Conservation (phyloP, 2,113 vertebrate species). For the Hippocampus guttulatus region DNA sequence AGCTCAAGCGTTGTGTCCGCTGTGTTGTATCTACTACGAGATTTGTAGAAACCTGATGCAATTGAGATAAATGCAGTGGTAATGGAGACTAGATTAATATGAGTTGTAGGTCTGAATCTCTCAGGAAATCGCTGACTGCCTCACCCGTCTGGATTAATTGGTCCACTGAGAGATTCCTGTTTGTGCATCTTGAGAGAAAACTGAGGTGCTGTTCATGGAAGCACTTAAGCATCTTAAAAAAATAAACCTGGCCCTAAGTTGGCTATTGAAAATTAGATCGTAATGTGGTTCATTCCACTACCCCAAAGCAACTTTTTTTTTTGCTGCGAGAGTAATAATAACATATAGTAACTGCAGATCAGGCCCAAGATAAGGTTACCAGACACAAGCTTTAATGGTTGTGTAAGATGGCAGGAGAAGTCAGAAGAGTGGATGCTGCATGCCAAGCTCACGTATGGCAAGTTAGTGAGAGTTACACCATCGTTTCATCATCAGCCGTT, state of each 20-base stretch:
- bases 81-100: slow-evolving; percentile 71
- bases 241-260: neutral
- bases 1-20: slow-evolving; percentile 29
- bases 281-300: neutral
- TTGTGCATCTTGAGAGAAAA: slow-evolving; percentile 66
- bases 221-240: neutral
- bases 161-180: slow-evolving; percentile 71
- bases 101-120: slow-evolving; percentile 70
- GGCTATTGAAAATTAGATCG: neutral
- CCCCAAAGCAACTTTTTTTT: slow-evolving; percentile 6
- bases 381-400: slow-evolving; percentile 43
- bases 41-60: slow-evolving; percentile 76
- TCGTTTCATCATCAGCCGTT: slow-evolving; percentile 77
- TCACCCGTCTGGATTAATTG: slow-evolving; percentile 72
- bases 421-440: slow-evolving; percentile 65
- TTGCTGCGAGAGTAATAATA: too few species aligned
- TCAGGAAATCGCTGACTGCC: slow-evolving; percentile 75
- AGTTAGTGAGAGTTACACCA: slow-evolving; percentile 77
- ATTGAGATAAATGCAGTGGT: slow-evolving; percentile 69
- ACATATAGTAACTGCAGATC: neutral
- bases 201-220: slow-evolving; percentile 38
- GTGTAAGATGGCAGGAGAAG: slow-evolving; percentile 43
- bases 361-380: slow-evolving; percentile 1
- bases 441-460: slow-evolving; percentile 75
- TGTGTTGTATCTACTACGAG: slow-evolving; percentile 12